These are phyloP conservation scores for Ageneiosus marmoratus DNA, from an alignment of 2,113 vertebrate genomes.

Conservation along the genomic window DNA sequence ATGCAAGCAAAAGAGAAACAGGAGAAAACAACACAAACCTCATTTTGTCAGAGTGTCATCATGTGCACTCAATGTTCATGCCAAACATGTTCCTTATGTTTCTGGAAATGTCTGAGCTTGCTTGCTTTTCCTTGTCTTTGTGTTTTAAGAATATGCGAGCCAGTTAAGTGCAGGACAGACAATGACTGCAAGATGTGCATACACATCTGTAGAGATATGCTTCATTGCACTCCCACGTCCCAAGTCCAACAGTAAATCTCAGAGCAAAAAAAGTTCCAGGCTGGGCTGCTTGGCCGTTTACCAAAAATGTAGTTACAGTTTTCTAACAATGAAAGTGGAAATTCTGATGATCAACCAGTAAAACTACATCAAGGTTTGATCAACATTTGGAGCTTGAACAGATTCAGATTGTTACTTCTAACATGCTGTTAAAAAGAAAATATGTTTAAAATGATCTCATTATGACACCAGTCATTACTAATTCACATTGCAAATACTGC, in stretches of 20 bases:
- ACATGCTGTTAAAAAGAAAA: neutral
- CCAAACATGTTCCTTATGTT: neutral
- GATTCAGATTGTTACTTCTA: neutral
- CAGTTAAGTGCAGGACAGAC: neutral
- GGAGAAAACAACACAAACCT: neutral
- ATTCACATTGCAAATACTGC: neutral
- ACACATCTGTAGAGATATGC: constrained; percentile 12
- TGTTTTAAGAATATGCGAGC: neutral
- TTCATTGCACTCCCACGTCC: neutral
- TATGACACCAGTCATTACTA: too few species aligned
- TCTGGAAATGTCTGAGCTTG: neutral
- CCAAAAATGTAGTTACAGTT: neutral
- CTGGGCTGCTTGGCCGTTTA: neutral
- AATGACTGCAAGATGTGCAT: neutral
- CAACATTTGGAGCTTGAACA: neutral
- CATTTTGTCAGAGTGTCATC: neutral
- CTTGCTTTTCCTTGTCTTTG: neutral
- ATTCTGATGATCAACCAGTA: neutral
- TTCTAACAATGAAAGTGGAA: neutral
- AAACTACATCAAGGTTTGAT: neutral
- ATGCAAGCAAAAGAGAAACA: neutral
- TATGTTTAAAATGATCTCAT: neutral
- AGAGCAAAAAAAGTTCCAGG: neutral
- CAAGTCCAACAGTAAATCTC: neutral
- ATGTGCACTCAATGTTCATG: neutral